Percentiles rank a stretch among this genome's conserved stretches.
Evolutionary conservation across 2,888 invertebrate genomes (phyloP).

Genomic region (Drosophila affinis): DNA sequence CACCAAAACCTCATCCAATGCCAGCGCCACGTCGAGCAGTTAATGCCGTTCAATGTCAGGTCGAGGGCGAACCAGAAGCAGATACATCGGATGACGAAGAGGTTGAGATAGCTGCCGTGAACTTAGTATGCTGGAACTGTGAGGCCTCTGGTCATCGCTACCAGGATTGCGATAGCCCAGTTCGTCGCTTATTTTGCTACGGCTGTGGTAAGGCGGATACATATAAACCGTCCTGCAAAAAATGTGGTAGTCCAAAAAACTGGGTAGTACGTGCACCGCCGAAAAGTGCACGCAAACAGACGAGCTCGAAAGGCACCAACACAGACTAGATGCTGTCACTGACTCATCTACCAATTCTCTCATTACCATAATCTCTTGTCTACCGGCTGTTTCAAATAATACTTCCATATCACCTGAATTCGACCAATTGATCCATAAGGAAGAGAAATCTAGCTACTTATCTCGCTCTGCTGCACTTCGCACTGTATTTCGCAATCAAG

Average conservation of each 20-base stretch:
- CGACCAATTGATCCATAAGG: too few relatives aligned
- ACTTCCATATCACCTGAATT: too few relatives aligned
- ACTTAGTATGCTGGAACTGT: slow-evolving; percentile 1
- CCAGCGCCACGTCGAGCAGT: not conserved
- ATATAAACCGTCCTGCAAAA: not conserved
- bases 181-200: slow-evolving; percentile 6
- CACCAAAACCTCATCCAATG: not conserved
- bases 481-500: too few relatives aligned
- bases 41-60: too few relatives aligned
- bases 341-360: too few relatives aligned
- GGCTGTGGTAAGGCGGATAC: slow-evolving; percentile 1
- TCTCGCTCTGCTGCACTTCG: too few relatives aligned
- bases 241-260: not conserved
- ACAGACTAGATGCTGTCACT: not conserved
- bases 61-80: not conserved
- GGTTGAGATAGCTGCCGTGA: not conserved
- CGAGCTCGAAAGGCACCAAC: not conserved
- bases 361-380: too few relatives aligned
- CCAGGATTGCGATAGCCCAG: not conserved
- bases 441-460: too few relatives aligned
- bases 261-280: not conserved
- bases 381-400: too few relatives aligned
- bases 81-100: not conserved
- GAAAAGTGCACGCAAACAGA: slow-evolving; percentile 3
- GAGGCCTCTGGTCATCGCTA: not conserved